Conservation (phyloP, 2,797 vertebrate species). For the Mergus octosetaceus region DNA sequence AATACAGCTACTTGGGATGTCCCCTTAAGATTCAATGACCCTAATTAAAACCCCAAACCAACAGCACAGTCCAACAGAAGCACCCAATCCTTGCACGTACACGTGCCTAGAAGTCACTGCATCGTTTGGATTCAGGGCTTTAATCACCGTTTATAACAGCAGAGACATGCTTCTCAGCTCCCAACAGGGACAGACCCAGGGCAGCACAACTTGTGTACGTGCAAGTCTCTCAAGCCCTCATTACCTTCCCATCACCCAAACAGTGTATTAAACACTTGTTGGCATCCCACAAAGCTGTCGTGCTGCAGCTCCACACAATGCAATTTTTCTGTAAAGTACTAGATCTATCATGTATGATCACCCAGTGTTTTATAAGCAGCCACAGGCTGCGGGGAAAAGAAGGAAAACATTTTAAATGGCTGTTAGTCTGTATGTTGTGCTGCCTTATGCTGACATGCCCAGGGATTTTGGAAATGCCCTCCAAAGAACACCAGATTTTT, state of each 20-base stretch:
- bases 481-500: not conserved
- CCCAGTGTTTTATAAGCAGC: not conserved
- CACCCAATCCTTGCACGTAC: accelerated
- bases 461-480: conserved; percentile 2
- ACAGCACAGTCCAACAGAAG: not conserved
- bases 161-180: not conserved
- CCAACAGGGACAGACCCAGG: not conserved
- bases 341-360: not conserved
- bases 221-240: not conserved
- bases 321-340: not conserved
- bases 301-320: not conserved
- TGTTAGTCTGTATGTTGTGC: not conserved
- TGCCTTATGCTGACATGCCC: not conserved
- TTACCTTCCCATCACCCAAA: not conserved
- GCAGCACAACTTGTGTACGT: not conserved
- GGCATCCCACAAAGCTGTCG: not conserved
- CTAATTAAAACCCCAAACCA: not conserved
- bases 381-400: not conserved
- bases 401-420: not conserved
- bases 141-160: not conserved
- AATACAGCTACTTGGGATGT: not conserved
- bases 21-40: not conserved
- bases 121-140: not conserved
- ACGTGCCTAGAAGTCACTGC: accelerated
- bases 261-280: not conserved